Evolutionary conservation across 2,888 invertebrate genomes (phyloP).

Genomic region (Gisinianus flammeolus): DNA sequence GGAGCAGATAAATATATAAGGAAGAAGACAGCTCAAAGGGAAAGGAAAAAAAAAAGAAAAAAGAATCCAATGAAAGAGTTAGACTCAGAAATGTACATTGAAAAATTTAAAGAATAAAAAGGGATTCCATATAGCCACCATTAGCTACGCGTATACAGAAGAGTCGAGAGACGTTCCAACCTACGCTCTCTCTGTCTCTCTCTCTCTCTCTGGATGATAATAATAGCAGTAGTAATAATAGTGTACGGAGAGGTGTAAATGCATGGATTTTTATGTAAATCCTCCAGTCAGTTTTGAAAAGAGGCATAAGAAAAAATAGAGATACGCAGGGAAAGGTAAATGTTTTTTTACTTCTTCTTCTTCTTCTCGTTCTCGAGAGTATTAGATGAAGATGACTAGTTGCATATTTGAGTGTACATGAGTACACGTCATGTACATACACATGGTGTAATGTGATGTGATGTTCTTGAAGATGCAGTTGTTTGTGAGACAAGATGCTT

Average conservation of each 20-base stretch:
- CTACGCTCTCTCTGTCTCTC: neutral
- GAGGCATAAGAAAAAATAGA: too few relatives aligned
- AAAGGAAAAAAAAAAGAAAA: neutral
- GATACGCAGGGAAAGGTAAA: neutral
- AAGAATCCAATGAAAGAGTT: neutral
- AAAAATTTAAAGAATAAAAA: conserved; percentile 15
- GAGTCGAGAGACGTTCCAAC: neutral
- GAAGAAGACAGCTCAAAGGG: neutral
- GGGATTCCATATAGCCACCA: neutral
- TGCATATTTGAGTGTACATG: too few relatives aligned
- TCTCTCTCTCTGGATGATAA: neutral
- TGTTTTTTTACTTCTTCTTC: neutral
- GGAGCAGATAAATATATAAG: neutral
- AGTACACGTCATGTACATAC: too few relatives aligned
- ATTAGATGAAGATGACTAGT: too few relatives aligned
- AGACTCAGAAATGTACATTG: neutral
- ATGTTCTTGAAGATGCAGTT: neutral
- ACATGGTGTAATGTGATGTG: too few relatives aligned
- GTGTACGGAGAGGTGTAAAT: conserved; percentile 7
- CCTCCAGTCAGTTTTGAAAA: too few relatives aligned
- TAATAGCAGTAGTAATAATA: neutral
- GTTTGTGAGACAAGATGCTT: conserved; percentile 13
- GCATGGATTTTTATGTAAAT: conserved; percentile 12
- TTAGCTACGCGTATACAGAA: neutral
- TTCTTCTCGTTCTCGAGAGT: too few relatives aligned